Base-by-base conservation (phyloP, 1,140 invertebrate genomes). In the Drosophila kanapiae region DNA sequence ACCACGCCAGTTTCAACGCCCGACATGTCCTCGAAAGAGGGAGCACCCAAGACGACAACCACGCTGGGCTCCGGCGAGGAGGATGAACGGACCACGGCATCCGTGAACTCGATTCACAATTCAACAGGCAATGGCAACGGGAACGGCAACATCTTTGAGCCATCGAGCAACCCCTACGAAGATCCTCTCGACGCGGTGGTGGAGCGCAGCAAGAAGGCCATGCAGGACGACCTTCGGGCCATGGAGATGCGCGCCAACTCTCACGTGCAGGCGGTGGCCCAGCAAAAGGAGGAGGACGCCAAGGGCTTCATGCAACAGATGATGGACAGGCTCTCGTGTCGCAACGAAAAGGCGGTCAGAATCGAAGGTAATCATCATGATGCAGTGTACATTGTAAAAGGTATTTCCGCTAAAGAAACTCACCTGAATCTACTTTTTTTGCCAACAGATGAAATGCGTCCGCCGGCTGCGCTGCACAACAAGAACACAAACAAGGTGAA, bases 61-160 rank as follows among this genome's bases (percentile, higher is more conserved):
- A 82, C 79, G 0, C 43, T 72, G 51, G 78, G 40, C 0, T 81
- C 79, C 8, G 77, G 80, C 4, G 90, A 91, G 43, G 91, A 92
- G 54, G 91, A 92, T 63, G 91, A 92, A 43, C 79, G 91, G 1
- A 92, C 91, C 18, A 92, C 91, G 3, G 91, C 91, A 7, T 92
- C 91, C 0, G 91, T 92, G 3, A 92, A 92, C 57, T 92, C 91
- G 0, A 91, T 83, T 31, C 91, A 91, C 47, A 91, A 82, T 40
- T 88, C 83, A 8, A 69, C 85, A 1, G 85, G 84, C 4, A 81
- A 84, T 56, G 91, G 85, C 10, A 62, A 58, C 18, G 74, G 49
- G 0, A 83, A 84, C 43, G 75, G 62, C 4, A 88, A 91, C 40
- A 68, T 82, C 14, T 65, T 77, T 16, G 78, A 72, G 29, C 53